A percentile compares a stretch with the other conserved stretches of the same genome.
Conservation (phyloP, 92 coral and sea anemone genomes). For the Micromussa lordhowensis region DNA sequence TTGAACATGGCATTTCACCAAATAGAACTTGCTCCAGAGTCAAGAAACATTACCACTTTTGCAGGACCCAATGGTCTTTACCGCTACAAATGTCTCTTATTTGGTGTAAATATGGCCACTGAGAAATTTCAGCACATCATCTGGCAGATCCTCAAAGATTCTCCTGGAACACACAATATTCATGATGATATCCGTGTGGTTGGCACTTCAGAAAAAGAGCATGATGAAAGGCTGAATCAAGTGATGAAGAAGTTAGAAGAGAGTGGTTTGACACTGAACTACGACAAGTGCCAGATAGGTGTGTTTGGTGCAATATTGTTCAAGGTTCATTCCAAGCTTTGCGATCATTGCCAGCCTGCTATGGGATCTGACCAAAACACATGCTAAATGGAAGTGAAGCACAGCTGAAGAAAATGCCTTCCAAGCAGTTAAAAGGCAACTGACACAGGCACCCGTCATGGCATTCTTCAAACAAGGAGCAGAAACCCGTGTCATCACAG, state of each 20-base stretch:
- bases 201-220: constrained; percentile 42
- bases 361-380: constrained; percentile 58
- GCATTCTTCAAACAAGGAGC: constrained; percentile 68
- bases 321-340: constrained; percentile 68
- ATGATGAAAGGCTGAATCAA: too few species aligned
- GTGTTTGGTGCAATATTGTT: constrained; percentile 70
- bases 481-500: constrained; percentile 63
- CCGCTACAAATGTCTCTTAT: too few species aligned
- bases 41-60: too few species aligned
- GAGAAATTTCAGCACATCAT: constrained; percentile 70
- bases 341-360: constrained; percentile 70
- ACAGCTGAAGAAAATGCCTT: constrained; percentile 54
- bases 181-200: constrained; percentile 63
- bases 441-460: constrained; percentile 70
- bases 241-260: too few species aligned
- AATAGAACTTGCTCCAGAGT: too few species aligned
- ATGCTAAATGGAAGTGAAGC: constrained; percentile 57
- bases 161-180: constrained; percentile 66
- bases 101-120: constrained; percentile 65
- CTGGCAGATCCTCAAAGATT: constrained; percentile 71
- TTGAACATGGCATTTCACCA: too few species aligned
- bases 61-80: too few species aligned
- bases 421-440: constrained; percentile 42
- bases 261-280: too few species aligned
- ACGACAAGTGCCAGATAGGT: constrained; percentile 59